These are phyloP conservation scores for Tenthredo livida DNA, from an alignment of 2,888 invertebrate genomes.

Conservation along the genomic window DNA sequence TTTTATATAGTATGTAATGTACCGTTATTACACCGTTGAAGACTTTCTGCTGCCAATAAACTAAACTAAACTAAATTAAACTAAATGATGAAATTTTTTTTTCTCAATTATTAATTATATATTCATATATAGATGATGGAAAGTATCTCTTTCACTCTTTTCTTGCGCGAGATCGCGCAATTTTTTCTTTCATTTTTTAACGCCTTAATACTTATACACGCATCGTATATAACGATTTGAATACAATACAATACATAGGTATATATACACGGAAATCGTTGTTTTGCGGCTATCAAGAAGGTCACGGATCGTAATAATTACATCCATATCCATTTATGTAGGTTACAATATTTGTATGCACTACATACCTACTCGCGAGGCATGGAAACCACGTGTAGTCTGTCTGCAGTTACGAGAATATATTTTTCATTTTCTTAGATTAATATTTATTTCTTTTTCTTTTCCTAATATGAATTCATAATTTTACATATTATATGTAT, in stretches of 20 bases:
- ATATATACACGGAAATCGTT: background rate
- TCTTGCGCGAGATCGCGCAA: background rate
- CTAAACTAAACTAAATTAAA: background rate
- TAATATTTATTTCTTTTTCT: too few relatives aligned
- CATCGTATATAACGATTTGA: too few relatives aligned
- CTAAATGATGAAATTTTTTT: background rate
- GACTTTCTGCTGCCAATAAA: background rate
- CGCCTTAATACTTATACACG: too few relatives aligned
- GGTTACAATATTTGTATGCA: background rate
- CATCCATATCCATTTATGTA: background rate
- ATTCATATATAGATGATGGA: background rate
- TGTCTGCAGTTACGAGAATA: background rate
- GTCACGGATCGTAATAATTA: conserved; percentile 3
- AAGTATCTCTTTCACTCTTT: background rate
- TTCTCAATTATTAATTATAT: background rate
- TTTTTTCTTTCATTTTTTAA: background rate
- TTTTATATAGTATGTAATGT: background rate
- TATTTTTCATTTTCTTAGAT: background rate
- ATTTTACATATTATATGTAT: too few relatives aligned
- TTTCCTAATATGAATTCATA: too few relatives aligned
- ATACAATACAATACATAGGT: background rate
- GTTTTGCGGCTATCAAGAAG: background rate
- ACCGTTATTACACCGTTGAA: background rate
- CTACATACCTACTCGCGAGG: background rate
- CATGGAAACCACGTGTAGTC: background rate